Percentiles rank a stretch among this genome's conserved stretches.
Evolutionary conservation across 2,888 invertebrate genomes (phyloP).

Genomic region (Tachina lurida): DNA sequence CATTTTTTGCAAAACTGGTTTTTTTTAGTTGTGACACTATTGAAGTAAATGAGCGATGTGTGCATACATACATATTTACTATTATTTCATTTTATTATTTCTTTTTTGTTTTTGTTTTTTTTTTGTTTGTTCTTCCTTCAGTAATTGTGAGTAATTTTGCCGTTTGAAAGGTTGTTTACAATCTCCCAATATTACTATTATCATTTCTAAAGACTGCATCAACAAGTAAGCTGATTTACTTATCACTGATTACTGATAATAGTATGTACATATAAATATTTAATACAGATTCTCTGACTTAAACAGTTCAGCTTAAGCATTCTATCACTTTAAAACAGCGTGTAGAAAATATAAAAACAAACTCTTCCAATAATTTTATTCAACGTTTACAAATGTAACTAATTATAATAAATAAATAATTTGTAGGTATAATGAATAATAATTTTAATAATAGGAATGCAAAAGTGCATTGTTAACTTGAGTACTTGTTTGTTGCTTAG

Average conservation of each 20-base stretch:
- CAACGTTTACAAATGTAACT: neutral
- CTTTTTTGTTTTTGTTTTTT: neutral
- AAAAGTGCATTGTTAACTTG: neutral
- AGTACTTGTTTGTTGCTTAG: neutral
- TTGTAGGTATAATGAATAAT: neutral
- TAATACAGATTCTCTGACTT: neutral
- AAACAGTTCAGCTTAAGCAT: conserved; percentile 16
- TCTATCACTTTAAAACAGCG: neutral
- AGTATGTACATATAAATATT: conserved; percentile 28
- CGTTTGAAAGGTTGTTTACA: neutral
- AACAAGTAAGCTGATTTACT: neutral
- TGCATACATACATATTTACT: too few species aligned
- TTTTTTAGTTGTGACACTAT: too few species aligned
- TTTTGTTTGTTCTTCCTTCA: too few species aligned
- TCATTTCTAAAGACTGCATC: neutral
- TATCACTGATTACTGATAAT: conserved; percentile 47
- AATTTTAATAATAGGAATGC: neutral
- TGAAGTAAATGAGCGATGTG: too few species aligned
- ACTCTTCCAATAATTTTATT: neutral
- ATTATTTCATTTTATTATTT: neutral
- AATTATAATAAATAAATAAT: neutral
- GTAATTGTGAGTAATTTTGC: conserved; percentile 9
- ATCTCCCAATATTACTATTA: neutral
- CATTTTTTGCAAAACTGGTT: too few species aligned
- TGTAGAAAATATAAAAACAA: neutral